These are phyloP conservation scores for Metellina segmentata DNA, from an alignment of 2,888 invertebrate genomes.

Conservation along the genomic window DNA sequence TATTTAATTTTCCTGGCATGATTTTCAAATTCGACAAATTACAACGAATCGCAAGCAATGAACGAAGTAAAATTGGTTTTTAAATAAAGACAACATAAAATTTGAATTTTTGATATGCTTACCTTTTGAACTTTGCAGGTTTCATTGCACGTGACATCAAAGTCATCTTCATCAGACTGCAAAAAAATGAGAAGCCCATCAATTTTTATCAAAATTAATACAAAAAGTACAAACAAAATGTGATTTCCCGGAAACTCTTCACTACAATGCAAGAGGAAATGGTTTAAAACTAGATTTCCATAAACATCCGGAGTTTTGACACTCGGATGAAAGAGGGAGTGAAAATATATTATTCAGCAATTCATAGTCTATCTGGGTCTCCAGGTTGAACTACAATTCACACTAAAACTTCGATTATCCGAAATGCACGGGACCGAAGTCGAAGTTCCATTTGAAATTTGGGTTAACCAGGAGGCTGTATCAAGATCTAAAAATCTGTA, in stretches of 20 bases:
- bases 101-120: slow-evolving; percentile 79
- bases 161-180: slow-evolving; percentile 79
- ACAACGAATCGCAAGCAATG: no score
- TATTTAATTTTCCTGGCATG: no score
- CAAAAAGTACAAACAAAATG: slow-evolving; percentile 5
- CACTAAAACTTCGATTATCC: background rate
- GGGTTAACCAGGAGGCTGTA: no score
- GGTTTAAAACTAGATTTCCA: slow-evolving; percentile 24
- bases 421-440: no score
- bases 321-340: background rate
- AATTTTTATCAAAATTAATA: background rate
- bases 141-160: slow-evolving; percentile 86
- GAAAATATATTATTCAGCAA: background rate
- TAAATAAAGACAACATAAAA: no score
- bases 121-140: slow-evolving; percentile 89
- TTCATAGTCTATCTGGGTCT: background rate
- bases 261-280: slow-evolving; percentile 33
- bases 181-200: slow-evolving; percentile 47
- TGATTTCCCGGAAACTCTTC: slow-evolving; percentile 35
- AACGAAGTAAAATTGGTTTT: no score
- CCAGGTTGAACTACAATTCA: background rate
- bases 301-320: background rate
- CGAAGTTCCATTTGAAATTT: no score
- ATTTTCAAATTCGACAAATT: no score
- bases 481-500: no score